Base-by-base conservation (phyloP, 2,113 vertebrate species). In the Bostrychus sinensis region DNA sequence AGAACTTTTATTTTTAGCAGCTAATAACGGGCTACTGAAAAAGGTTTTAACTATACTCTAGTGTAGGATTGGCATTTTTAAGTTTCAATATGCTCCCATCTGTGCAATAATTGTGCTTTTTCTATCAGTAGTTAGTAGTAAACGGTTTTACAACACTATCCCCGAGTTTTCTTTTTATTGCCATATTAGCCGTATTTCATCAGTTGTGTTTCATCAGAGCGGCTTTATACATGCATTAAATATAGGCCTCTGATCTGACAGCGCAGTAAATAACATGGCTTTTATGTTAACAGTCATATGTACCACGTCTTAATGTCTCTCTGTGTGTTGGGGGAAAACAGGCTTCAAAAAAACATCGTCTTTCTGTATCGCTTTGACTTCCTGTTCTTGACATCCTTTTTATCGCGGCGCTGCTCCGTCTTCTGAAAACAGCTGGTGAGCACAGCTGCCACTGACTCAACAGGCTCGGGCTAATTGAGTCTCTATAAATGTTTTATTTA, bases 401-500 rank as follows among this genome's bases (percentile, higher is more conserved):
- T 9, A 75, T 70, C 36, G 41, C 62, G 13, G 36, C 30, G 66
- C 59, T 42, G 51, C 42, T 11, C 60, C 63, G 77, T 70, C 66
- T 62, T 83, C 61, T 39, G 48, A 55, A 88, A 90, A 85, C 89
- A 93, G 75, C 88, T 92, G 91, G 80, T 14, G 23, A 70, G 65
- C 81, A 75, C 91, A 92, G 86, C 86, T 90, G 90, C 82, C 42
- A 42, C 66, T 57, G 37, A 70, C 81, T 89, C 84, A 87, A 89
- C 87, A 89, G 77, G 80, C 81, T 76, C 39, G 3, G 7, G 22
- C 81, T 89, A 85, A 91, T 88, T 87, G 82, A 87, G 85, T 80
- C 65, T 82, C 82, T 72, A 77, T 86, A 77, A 84, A 89, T 86
- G 78, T 87, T 89, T 91, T 83, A 91, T 92, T 91, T 88, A 88